phyloP scores from a whole-genome alignment of 2,888 invertebrate species.

The Epirrita christyi region DNA sequence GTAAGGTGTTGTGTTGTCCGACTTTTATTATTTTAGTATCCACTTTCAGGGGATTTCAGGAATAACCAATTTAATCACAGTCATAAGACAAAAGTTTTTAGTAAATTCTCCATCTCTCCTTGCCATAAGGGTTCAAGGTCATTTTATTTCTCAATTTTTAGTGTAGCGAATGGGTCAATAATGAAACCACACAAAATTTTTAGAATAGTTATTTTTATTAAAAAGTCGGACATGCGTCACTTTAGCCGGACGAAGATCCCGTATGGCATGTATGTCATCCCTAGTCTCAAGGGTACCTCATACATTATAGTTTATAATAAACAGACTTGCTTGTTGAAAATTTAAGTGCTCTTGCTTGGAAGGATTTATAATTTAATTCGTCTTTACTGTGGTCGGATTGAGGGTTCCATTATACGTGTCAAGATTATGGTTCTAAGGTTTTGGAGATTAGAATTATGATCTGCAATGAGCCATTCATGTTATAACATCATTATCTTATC shows the following conservation, averaged over 20 bases:
- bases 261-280: conserved; percentile 1
- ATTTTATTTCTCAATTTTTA: no score
- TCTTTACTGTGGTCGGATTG: conserved; percentile 47
- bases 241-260: not conserved
- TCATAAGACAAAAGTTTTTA: no score
- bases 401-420: conserved; percentile 33
- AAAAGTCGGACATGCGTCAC: no score
- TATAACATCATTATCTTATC: conserved; percentile 5
- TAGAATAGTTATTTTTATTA: no score
- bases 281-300: conserved; percentile 51
- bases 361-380: conserved; percentile 67
- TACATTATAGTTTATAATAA: conserved; percentile 54
- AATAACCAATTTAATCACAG: no score
- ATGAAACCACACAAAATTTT: no score
- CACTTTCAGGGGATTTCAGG: no score
- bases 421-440: conserved; percentile 31
- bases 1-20: no score
- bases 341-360: conserved; percentile 60
- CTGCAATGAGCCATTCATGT: conserved; percentile 1
- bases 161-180: no score
- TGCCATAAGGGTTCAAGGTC: no score
- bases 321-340: conserved; percentile 60
- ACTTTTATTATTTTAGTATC: no score
- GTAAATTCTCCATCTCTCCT: no score
- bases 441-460: conserved; percentile 17